A percentile compares a stretch with the other conserved stretches of the same genome.
These are phyloP conservation scores for Suillia variegata DNA, from an alignment of 2,888 invertebrate genomes.

Conservation along the genomic window DNA sequence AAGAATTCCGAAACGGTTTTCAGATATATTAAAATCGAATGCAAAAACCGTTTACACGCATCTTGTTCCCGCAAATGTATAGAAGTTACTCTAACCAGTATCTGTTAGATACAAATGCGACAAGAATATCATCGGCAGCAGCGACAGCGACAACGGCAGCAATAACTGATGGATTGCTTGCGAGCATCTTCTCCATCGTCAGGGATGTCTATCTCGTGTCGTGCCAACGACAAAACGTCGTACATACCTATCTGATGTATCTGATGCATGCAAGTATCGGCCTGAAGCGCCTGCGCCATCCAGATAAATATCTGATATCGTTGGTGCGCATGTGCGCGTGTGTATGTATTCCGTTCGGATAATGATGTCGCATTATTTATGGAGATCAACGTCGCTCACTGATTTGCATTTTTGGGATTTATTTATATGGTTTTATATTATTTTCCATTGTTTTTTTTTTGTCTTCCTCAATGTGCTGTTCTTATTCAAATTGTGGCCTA, in stretches of 20 bases:
- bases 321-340: neutral
- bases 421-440: too few relatives aligned
- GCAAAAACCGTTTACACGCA: neutral
- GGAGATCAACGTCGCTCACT: constrained; percentile 40
- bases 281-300: neutral
- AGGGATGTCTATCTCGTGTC: constrained; percentile 1
- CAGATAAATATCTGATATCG: neutral
- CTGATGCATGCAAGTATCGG: neutral
- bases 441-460: too few relatives aligned
- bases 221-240: constrained; percentile 1
- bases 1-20: neutral
- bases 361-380: constrained; percentile 60
- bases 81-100: too few relatives aligned
- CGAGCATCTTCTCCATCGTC: neutral
- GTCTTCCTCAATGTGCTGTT: too few relatives aligned
- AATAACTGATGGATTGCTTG: constrained; percentile 3
- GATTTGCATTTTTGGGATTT: constrained; percentile 45
- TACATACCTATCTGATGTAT: neutral
- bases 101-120: neutral
- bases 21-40: neutral
- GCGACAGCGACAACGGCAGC: neutral
- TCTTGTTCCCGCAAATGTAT: too few relatives aligned
- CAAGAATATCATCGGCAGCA: neutral
- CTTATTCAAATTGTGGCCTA: too few relatives aligned
- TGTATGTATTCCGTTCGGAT: constrained; percentile 30